A percentile compares a stretch with the other conserved stretches of the same genome.
Conservation (phyloP, 2,113 vertebrate genomes). For the Pundamilia nyererei region DNA sequence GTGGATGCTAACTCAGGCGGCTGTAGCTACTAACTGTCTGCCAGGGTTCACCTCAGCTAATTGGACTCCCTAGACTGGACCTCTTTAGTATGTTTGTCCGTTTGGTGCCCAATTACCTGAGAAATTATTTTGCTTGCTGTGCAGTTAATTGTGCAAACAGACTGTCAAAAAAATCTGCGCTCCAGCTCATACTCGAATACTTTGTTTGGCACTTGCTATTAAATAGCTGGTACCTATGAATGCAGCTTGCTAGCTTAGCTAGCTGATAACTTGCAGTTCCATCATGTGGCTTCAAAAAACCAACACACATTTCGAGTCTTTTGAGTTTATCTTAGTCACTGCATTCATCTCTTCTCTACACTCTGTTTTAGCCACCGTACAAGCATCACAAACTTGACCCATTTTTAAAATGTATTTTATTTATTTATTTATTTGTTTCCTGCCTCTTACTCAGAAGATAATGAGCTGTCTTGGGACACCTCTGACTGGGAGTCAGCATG, state of each 20-base stretch:
- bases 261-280: not conserved
- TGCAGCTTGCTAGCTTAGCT: not conserved
- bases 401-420: not conserved
- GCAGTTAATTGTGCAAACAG: not conserved
- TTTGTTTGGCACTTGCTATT: not conserved
- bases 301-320: accelerated
- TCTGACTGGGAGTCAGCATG: conserved; percentile 72
- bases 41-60: not conserved
- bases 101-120: not conserved
- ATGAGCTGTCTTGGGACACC: conserved; percentile 70
- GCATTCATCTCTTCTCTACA: not conserved
- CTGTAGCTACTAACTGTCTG: not conserved
- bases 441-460: conserved; percentile 35
- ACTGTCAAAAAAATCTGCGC: accelerated
- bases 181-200: not conserved
- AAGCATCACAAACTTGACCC: not conserved
- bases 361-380: accelerated
- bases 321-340: not conserved
- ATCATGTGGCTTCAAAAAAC: not conserved
- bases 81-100: not conserved
- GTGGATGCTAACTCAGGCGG: not conserved
- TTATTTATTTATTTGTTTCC: not conserved
- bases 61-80: not conserved
- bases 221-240: not conserved
- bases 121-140: not conserved